Conservation (phyloP, 2,113 vertebrate species). For the Protobothrops flavoviridis region DNA sequence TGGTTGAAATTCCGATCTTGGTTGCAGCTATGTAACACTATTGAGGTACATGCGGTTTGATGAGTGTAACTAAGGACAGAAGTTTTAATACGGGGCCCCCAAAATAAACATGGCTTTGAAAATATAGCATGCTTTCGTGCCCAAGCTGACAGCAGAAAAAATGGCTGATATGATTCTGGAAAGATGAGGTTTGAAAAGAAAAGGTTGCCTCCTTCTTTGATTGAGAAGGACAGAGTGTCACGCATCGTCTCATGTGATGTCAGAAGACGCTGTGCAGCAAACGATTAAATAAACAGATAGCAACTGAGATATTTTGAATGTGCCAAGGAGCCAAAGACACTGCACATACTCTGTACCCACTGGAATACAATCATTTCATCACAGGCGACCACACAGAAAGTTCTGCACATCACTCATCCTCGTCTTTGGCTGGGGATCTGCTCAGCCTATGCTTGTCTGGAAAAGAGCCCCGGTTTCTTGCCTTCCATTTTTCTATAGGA, state of each 20-base stretch:
- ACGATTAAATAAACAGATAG: conserved; percentile 67
- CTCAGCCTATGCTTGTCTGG: not conserved
- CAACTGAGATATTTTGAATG: conserved; percentile 46
- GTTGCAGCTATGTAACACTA: conserved; percentile 65
- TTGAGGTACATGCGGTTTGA: conserved; percentile 52
- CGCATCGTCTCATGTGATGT: conserved; percentile 46
- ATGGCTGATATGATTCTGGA: conserved; percentile 58
- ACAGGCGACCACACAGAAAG: conserved; percentile 59
- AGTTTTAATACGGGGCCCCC: conserved; percentile 59
- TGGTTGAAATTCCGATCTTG: conserved; percentile 63
- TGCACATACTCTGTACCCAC: conserved; percentile 43
- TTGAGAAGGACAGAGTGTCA: conserved; percentile 41
- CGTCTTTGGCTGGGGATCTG: not conserved
- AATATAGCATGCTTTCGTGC: conserved; percentile 45
- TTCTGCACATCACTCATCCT: not conserved
- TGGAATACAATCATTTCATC: conserved; percentile 51
- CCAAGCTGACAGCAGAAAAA: conserved; percentile 37
- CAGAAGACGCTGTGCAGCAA: conserved; percentile 57
- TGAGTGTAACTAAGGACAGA: conserved; percentile 58
- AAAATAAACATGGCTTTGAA: conserved; percentile 53
- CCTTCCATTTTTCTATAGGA: not conserved
- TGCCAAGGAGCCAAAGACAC: conserved; percentile 55
- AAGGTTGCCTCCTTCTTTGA: conserved; percentile 50
- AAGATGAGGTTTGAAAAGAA: conserved; percentile 56
- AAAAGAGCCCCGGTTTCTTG: not conserved